phyloP scores from a whole-genome alignment of 2,113 vertebrate genomes.

The Crotophaga sulcirostris region DNA sequence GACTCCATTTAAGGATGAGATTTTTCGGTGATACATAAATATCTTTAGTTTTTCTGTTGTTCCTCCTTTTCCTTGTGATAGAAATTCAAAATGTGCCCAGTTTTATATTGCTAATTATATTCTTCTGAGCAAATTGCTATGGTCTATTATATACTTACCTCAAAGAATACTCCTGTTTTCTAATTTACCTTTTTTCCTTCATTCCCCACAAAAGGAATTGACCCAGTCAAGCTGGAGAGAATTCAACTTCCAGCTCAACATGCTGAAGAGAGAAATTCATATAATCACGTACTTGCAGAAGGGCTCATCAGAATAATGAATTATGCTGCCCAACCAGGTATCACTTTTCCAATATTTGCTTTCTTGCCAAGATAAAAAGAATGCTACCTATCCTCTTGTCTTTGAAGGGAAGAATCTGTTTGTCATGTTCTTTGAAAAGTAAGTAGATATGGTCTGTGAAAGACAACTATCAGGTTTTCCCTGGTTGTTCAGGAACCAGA shows the following conservation, averaged over 20 bases:
- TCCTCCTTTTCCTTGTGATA: not conserved
- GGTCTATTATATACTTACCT: not conserved
- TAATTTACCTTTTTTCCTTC: not conserved
- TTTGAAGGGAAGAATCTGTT: not conserved
- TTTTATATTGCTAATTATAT: not conserved
- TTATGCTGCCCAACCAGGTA: constrained; percentile 91
- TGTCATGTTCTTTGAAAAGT: not conserved
- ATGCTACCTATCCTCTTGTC: not conserved
- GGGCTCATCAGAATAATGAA: constrained; percentile 94
- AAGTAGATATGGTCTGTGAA: not conserved
- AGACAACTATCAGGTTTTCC: not conserved
- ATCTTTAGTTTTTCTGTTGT: not conserved
- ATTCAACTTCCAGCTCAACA: constrained; percentile 88
- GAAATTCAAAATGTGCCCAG: not conserved
- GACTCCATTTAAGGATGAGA: not conserved
- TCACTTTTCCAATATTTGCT: not conserved
- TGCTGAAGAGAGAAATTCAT: constrained; percentile 82
- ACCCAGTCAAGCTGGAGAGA: constrained; percentile 86
- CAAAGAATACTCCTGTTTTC: not conserved
- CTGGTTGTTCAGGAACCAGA: not conserved
- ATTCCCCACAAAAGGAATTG: constrained; percentile 81
- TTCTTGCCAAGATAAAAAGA: not conserved
- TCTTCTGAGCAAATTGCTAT: not conserved
- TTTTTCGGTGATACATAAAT: not conserved
- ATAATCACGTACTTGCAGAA: constrained; percentile 91